A percentile compares a stretch with the other conserved stretches of the same genome.
Evolutionary conservation across 2,797 vertebrate species (phyloP).

Genomic region (Syncerus caffer): DNA sequence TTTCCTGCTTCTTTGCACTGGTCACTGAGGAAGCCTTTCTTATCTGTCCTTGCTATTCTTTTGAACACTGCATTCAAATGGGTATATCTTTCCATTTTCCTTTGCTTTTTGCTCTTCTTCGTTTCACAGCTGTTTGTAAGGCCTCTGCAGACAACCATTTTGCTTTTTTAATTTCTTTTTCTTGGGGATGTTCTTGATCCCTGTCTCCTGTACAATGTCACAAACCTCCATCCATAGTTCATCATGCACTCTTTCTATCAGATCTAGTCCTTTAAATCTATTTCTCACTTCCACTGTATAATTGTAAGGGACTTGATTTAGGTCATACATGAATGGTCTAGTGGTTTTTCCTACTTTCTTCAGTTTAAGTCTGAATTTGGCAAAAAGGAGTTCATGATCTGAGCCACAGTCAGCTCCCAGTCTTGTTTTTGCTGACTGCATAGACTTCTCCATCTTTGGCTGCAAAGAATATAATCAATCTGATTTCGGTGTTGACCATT

Average conservation of each 20-base stretch:
- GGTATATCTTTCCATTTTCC: neutral
- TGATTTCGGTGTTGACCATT: accelerated
- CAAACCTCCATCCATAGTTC: accelerated
- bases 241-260: neutral
- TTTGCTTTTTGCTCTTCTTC: neutral
- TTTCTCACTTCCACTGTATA: neutral
- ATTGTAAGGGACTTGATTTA: neutral
- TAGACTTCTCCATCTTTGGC: neutral
- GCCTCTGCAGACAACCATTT: neutral
- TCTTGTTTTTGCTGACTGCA: neutral
- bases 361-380: neutral
- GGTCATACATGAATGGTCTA: neutral
- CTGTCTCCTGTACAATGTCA: neutral
- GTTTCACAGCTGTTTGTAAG: neutral
- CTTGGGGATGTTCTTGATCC: neutral
- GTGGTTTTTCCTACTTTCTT: neutral
- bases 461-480: neutral
- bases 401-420: neutral
- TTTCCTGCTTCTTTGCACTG: neutral
- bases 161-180: neutral
- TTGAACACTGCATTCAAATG: neutral
- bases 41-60: neutral
- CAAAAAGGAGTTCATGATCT: neutral
- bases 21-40: neutral
- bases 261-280: neutral